Percentiles rank a stretch among this genome's conserved stretches.
These are phyloP conservation scores for Pseudorectes ferrugineus DNA, from an alignment of 2,113 vertebrate genomes.

Conservation along the genomic window DNA sequence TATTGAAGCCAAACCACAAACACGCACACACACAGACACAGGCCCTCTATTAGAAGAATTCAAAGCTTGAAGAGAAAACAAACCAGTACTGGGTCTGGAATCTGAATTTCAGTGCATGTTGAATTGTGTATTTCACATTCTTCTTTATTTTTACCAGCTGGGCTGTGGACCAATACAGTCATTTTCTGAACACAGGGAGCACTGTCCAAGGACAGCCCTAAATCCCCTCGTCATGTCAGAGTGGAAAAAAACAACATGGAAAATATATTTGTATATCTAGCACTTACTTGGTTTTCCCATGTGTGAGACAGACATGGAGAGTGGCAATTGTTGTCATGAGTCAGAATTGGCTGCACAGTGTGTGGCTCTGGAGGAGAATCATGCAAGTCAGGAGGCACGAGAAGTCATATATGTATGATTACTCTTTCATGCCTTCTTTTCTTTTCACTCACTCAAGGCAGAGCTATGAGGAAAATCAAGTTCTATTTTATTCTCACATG, in stretches of 20 bases:
- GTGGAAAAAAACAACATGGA: background rate
- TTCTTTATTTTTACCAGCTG: background rate
- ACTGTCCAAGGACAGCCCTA: background rate
- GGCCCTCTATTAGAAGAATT: background rate
- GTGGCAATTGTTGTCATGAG: background rate
- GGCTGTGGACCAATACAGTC: background rate
- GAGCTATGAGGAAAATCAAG: background rate
- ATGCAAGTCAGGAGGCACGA: background rate
- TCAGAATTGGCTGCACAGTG: background rate
- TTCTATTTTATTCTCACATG: background rate
- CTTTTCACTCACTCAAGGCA: background rate
- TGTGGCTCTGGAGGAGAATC: background rate
- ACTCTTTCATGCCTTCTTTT: background rate
- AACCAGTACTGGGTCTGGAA: background rate
- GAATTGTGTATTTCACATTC: background rate
- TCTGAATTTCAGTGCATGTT: background rate
- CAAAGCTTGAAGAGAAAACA: background rate
- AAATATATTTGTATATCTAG: background rate
- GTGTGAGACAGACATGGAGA: background rate
- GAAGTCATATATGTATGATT: background rate
- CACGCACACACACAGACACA: background rate
- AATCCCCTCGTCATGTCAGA: background rate
- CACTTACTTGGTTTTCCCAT: background rate
- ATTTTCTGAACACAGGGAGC: background rate
- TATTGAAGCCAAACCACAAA: conserved; percentile 38